phyloP scores from a whole-genome alignment of 1,140 invertebrate genomes.

The Drusus annulatus region DNA sequence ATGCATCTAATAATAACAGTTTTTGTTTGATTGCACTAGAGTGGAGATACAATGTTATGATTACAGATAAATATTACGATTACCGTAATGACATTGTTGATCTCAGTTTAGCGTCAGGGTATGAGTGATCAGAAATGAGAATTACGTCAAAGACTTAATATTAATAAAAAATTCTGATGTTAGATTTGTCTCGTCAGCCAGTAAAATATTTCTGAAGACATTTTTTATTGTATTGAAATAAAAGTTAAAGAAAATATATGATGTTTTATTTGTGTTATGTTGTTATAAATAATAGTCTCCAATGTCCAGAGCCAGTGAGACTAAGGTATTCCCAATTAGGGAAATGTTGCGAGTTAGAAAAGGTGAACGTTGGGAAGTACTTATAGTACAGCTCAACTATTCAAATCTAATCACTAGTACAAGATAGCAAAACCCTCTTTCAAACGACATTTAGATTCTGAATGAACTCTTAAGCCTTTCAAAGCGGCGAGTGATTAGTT shows the following conservation, averaged over 20 bases:
- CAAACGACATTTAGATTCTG: no score
- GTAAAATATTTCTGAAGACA: conserved; percentile 49
- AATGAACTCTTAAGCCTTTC: no score
- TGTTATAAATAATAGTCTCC: no score
- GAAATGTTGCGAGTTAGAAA: no score
- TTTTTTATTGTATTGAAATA: conserved; percentile 56
- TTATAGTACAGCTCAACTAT: no score
- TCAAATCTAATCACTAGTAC: no score
- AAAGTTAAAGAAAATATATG: conserved; percentile 39
- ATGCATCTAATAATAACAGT: background rate
- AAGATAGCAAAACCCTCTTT: no score
- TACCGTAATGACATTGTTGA: conserved; percentile 8
- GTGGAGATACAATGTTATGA: background rate
- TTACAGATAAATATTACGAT: no score
- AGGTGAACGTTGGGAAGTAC: no score
- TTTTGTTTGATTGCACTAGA: background rate
- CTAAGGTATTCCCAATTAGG: no score
- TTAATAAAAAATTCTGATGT: conserved; percentile 47
- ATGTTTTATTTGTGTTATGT: background rate
- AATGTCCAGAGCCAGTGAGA: no score
- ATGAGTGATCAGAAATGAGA: conserved; percentile 38
- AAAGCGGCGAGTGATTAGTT: no score
- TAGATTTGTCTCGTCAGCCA: conserved; percentile 47
- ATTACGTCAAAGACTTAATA: conserved; percentile 48
- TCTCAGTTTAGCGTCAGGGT: conserved; percentile 35